Evolutionary conservation across 2,888 invertebrate species (phyloP), one percentile per base, ranked within the genome.

Genomic region (Thumatha senex): DNA sequence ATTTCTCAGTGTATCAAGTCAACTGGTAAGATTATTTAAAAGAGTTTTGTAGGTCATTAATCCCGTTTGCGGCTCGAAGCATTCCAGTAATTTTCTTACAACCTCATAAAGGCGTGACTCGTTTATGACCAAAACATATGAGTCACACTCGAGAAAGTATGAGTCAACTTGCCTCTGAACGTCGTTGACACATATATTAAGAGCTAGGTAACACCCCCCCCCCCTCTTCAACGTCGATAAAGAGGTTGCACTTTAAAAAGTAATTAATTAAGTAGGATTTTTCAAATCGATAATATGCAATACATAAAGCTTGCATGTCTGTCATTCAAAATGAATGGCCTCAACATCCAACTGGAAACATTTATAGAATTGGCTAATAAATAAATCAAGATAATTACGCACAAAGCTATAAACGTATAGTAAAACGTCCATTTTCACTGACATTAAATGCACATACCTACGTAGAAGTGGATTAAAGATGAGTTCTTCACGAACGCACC

Each of bases 121-220:
- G 54, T 70, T 63, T 61, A 66, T 63, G 34, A 66, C 63, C 68
- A 70, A 70, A 74, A 72, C 70, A 69, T 58, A 62, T 76, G 75
- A 78, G 55, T 77, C 77, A 72, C 62, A 55, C 36, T 55, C 51
- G 59, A 56, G 72, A 72, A 71, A 74, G 74, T 61, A 67, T 78
- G 74, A 79, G 61, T 77, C 72, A 72, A 59, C 41, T 41, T 46
- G 34, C 35, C 10, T 24, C 43, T 34, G 31, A 8, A 41, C 8
- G 14, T n/a, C 9, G 9, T 15, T 33, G 15, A 33, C 31, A 33
- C 14, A 5, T 33, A 33, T 15, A 14, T 36, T 36, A 14, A 14
- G 8, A 9, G 5, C 18, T 24, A n/a, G n/a, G n/a, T n/a, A n/a
- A n/a, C n/a, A n/a, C n/a, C n/a, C n/a, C n/a, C n/a, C n/a, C n/a